Base-by-base conservation (phyloP, 30 jellyfish, hydroid and myxozoan genomes). In the Catostylus mosaicus region DNA sequence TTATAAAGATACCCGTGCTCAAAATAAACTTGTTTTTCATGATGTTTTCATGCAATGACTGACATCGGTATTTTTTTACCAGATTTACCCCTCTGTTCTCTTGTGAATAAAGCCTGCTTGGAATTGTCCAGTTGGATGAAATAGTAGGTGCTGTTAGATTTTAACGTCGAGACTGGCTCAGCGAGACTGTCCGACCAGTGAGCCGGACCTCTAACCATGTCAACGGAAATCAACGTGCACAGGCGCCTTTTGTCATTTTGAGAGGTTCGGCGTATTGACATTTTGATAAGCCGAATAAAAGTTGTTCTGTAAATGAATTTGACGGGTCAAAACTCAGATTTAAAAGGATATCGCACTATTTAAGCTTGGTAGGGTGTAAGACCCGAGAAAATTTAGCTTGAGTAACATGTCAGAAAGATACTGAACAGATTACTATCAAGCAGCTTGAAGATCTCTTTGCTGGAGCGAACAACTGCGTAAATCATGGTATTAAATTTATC, bases 331-430 rank as follows among this genome's bases (percentile, higher is more conserved):
- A 48, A 48, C 26, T 26, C 61, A 10, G 73, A 27, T 35, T 59
- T 31, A 27, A 57, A 73, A 74, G 85, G 85, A 74, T 74, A 51
- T 74, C 54, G 85, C 85, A 57, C 85, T 59, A 74, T 74, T 74
- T 37, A 27, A 34, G 57, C 85, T 23, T 57, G n/a, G 75, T 74
- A 38, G 85, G 85, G 37, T 34, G 85, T 59, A 54, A 19, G 46
- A 18, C 59, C 57, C 31, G 85, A 59, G 61, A 54, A 37, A 24
- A 68, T 31, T 74, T 74, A 10, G n/a, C 38, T 50, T 27, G 75
- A 63, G 61, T n/a, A 52, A 34, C 35, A 19, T 68, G 43, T 45
- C 80, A 68, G 26, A 7, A 48, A 34, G 8, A 23, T 29, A 59
- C 40, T 16, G 4, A 59, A 3, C 71, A 59, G 71, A 59, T 59